phyloP scores from a whole-genome alignment of 2,113 vertebrate species.

The Albula goreensis region DNA sequence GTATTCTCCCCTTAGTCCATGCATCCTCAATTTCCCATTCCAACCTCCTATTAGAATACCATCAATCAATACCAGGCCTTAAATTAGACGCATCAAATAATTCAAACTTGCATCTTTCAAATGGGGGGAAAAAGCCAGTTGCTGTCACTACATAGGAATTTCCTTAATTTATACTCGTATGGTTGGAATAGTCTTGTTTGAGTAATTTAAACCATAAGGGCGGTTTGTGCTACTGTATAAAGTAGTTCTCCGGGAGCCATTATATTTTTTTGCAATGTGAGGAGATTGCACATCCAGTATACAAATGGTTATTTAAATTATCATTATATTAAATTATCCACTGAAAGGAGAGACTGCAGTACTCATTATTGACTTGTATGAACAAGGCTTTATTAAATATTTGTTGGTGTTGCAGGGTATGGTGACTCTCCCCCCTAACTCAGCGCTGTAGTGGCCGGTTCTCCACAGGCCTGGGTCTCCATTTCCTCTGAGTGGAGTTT shows the following conservation, averaged over 20 bases:
- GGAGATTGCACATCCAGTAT: conserved; percentile 64
- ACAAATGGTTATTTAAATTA: conserved; percentile 72
- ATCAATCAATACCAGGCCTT: conserved; percentile 46
- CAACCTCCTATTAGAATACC: conserved; percentile 34
- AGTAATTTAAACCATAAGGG: conserved; percentile 65
- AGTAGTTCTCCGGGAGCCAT: conserved; percentile 55
- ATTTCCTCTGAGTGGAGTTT: conserved; percentile 13
- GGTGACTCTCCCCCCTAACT: conserved; percentile 5
- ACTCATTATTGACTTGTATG: conserved; percentile 58
- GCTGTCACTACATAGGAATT: conserved; percentile 67
- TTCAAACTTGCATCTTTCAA: conserved; percentile 53
- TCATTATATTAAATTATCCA: conserved; percentile 68
- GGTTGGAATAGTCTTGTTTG: conserved; percentile 63
- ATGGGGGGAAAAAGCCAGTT: conserved; percentile 38
- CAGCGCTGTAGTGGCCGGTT: conserved; percentile 19
- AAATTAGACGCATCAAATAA: conserved; percentile 60
- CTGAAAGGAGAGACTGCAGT: conserved; percentile 50
- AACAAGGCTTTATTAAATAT: conserved; percentile 61
- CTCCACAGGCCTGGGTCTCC: conserved; percentile 44
- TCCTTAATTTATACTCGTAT: conserved; percentile 67
- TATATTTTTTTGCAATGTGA: conserved; percentile 54
- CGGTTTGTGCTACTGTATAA: conserved; percentile 62
- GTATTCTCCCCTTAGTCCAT: conserved; percentile 42
- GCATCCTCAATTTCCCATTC: conserved; percentile 36
- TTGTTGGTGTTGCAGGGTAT: conserved; percentile 60